These are phyloP conservation scores for Ivindomyrus marchei DNA, from an alignment of 2,113 vertebrate species.

Conservation along the genomic window DNA sequence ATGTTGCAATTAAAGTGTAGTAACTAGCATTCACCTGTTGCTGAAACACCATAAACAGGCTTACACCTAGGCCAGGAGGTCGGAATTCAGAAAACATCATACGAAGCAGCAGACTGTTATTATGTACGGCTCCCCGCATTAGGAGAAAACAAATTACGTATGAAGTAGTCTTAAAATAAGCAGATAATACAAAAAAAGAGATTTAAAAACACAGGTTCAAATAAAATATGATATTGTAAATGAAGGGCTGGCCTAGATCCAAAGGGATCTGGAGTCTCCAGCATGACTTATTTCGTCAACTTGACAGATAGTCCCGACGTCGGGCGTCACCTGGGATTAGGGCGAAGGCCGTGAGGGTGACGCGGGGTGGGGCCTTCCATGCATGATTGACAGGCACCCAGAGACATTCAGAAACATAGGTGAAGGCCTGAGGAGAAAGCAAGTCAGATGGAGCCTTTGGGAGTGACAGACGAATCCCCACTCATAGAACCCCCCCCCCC, in stretches of 20 bases:
- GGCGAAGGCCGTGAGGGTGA: background rate
- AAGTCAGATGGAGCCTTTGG: slow-evolving; percentile 50
- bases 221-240: background rate
- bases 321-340: background rate
- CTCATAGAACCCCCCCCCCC: background rate
- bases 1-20: background rate
- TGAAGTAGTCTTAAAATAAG: background rate
- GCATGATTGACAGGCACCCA: slow-evolving; percentile 57
- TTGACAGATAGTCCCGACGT: background rate
- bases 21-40: no score
- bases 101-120: background rate
- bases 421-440: background rate
- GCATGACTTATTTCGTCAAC: background rate
- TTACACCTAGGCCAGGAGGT: background rate
- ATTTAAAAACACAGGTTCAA: background rate
- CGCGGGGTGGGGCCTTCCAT: background rate
- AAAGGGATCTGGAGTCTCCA: background rate
- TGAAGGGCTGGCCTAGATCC: background rate
- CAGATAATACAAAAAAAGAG: background rate
- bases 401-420: slow-evolving; percentile 34
- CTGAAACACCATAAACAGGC: background rate
- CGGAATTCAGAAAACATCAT: background rate
- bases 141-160: background rate
- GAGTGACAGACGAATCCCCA: background rate
- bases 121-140: background rate